Conservation (phyloP, 1,140 invertebrate species). For the Drosophila littoralis region DNA sequence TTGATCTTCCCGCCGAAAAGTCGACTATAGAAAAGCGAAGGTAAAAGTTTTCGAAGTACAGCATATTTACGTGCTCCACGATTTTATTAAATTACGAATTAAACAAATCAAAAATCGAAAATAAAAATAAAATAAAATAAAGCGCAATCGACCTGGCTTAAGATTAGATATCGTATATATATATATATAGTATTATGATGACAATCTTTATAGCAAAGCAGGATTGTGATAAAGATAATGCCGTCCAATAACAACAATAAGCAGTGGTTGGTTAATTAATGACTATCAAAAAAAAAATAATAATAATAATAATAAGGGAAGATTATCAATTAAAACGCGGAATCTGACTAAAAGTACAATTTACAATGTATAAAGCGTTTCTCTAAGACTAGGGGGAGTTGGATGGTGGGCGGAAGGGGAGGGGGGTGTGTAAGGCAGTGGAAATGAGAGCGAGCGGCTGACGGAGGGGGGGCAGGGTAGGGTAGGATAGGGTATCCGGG, state of each 20-base stretch:
- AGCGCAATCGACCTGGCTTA: conserved; percentile 61
- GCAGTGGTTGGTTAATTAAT: conserved; percentile 62
- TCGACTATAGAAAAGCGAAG: not conserved
- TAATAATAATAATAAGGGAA: not conserved
- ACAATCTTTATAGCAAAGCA: conserved; percentile 56
- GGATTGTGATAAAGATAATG: conserved; percentile 44
- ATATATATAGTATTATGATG: conserved; percentile 17
- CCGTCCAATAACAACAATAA: conserved; percentile 34
- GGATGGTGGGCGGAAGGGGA: not conserved
- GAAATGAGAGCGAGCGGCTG: not conserved
- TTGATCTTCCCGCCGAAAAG: conserved; percentile 1
- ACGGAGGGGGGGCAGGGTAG: not conserved
- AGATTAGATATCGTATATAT: conserved; percentile 39
- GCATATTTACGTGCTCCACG: conserved; percentile 15
- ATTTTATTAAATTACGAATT: conserved; percentile 64
- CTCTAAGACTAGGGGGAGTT: conserved; percentile 60
- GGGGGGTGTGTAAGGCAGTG: not conserved
- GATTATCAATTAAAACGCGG: conserved; percentile 37
- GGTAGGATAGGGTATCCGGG: not conserved
- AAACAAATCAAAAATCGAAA: conserved; percentile 22
- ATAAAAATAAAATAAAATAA: conserved; percentile 13
- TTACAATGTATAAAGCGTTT: conserved; percentile 80
- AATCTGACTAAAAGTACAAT: conserved; percentile 72
- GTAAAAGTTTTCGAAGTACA: not conserved
- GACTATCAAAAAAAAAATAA: conserved; percentile 34